These are phyloP conservation scores for Morpho deidamia DNA, from an alignment of 2,888 invertebrate genomes.

Conservation along the genomic window DNA sequence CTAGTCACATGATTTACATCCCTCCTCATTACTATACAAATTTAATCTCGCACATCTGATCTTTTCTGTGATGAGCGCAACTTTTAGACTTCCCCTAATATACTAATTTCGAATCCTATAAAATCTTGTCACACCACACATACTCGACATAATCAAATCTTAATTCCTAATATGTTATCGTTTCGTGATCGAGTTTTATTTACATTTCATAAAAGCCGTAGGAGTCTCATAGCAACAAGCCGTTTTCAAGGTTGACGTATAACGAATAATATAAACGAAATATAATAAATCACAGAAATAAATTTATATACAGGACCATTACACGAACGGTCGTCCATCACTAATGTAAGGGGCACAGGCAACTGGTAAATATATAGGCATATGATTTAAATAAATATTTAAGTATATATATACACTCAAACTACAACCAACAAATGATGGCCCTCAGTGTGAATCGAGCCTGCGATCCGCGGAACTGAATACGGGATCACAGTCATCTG, in stretches of 20 bases:
- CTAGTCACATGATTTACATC: too few species aligned
- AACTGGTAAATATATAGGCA: too few species aligned
- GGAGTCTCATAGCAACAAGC: slow-evolving; percentile 54
- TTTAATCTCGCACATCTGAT: too few species aligned
- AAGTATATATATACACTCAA: too few species aligned
- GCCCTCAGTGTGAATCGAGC: too few species aligned
- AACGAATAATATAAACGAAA: slow-evolving; percentile 52
- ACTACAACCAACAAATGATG: too few species aligned
- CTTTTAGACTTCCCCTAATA: background rate
- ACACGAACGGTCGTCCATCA: background rate
- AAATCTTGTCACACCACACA: slow-evolving; percentile 1
- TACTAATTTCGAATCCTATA: background rate
- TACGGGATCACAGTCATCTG: too few species aligned
- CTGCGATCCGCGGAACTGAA: too few species aligned
- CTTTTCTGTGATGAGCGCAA: background rate
- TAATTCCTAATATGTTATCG: slow-evolving; percentile 25
- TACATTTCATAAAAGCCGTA: slow-evolving; percentile 39
- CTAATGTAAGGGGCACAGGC: too few species aligned
- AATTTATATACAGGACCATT: slow-evolving; percentile 19
- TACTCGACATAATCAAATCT: slow-evolving; percentile 5
- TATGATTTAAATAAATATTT: too few species aligned
- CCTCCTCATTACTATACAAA: too few species aligned
- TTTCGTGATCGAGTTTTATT: slow-evolving; percentile 29
- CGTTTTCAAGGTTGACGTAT: slow-evolving; percentile 58
- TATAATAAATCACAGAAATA: slow-evolving; percentile 48